Base-by-base conservation (phyloP, 2,888 invertebrate species). In the Agrotis ipsilon region DNA sequence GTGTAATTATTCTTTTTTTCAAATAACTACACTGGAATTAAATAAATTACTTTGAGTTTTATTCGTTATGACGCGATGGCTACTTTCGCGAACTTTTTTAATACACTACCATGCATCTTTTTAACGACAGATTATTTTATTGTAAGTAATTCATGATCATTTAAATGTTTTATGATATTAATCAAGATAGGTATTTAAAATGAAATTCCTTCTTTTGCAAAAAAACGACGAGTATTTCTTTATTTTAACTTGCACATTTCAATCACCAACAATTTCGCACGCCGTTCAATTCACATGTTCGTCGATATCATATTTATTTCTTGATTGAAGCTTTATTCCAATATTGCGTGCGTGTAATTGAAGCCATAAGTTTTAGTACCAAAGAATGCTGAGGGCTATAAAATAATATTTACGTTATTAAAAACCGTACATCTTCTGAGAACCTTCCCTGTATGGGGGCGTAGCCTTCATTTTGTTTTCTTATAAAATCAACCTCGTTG, bases 271-370 rank as follows among this genome's bases (percentile, higher is more conserved):
- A 72, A 71, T 83, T 82, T 68, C 19, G 57, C 75, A 75, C 79
- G 74, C 73, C 60, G 62, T 72, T 84, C 64, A 72, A 79, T 84
- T 86, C 80, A 82, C 78, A 80, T 84, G 81, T 66, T 61, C 79
- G 68, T 43, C 61, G 77, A 85, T 86, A 86, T 82, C 87, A 88
- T 85, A 87, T 86, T 89, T 87, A 86, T 84, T 89, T 89, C 86
- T 86, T 89, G 90, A 91, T 90, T 86, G 85, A 75, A 75, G 68
- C 81, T 87, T 88, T 88, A 89, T 86, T 81, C 87, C 80, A 78
- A 87, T 86, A 82, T 91, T 88, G 91, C 90, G 87, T 90, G 91
- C 86, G 72, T 81, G 85, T 91, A 91, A 93, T 92, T 89, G 88
- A 86, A 85, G 83, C 79, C 83, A 86, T 91, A 88, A 87, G 84